Conservation (phyloP, 2,888 invertebrate species). For the Suillia variegata region DNA sequence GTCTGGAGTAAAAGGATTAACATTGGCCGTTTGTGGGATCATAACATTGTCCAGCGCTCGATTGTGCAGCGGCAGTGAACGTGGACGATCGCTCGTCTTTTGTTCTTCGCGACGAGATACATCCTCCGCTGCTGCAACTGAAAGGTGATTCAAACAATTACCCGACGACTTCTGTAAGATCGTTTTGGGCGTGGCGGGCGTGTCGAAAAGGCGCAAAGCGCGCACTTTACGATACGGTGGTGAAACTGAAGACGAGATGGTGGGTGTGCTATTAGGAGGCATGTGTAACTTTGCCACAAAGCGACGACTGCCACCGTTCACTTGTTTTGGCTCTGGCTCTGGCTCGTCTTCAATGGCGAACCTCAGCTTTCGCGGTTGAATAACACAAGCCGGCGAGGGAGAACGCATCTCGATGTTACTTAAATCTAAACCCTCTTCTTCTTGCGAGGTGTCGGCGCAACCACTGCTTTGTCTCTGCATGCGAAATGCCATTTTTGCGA, state of each 20-base stretch:
- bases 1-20: slow-evolving; percentile 86
- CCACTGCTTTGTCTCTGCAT: slow-evolving; percentile 39
- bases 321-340: slow-evolving; percentile 34
- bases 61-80: slow-evolving; percentile 60
- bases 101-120: slow-evolving; percentile 32
- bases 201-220: slow-evolving; percentile 77
- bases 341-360: slow-evolving; percentile 39
- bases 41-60: slow-evolving; percentile 47
- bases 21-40: slow-evolving; percentile 67
- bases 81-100: slow-evolving; percentile 53
- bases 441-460: slow-evolving; percentile 39
- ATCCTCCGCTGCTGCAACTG: slow-evolving; percentile 41
- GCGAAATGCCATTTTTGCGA: slow-evolving; percentile 34
- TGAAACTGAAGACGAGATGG: too few species aligned
- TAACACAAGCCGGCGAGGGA: slow-evolving; percentile 46
- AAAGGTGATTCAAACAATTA: slow-evolving; percentile 61
- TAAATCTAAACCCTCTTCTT: slow-evolving; percentile 44
- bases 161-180: slow-evolving; percentile 66
- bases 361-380: slow-evolving; percentile 55
- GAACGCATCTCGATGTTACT: slow-evolving; percentile 54
- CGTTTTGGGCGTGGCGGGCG: slow-evolving; percentile 85
- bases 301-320: slow-evolving; percentile 6
- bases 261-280: slow-evolving; percentile 27
- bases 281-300: slow-evolving; percentile 24
- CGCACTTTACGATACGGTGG: slow-evolving; percentile 69